Evolutionary conservation across 2,113 vertebrate genomes (phyloP).

Genomic region (Nematolebias whitei): DNA sequence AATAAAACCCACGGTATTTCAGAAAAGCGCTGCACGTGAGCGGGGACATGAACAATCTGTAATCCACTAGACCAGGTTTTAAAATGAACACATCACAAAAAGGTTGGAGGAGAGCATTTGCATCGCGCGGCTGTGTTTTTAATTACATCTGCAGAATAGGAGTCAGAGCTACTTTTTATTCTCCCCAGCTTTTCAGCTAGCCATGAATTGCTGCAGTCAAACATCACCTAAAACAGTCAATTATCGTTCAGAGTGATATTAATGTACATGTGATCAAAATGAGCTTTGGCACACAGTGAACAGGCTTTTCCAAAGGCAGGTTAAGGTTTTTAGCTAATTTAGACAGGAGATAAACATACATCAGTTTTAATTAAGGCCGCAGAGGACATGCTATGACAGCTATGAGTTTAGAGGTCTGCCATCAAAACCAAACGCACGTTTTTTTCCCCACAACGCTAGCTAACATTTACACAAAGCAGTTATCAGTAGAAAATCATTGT

Average conservation of each 20-base stretch:
- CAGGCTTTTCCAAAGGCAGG: neutral
- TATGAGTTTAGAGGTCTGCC: neutral
- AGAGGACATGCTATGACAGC: neutral
- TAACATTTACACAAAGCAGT: neutral
- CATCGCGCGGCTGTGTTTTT: slow-evolving; percentile 50
- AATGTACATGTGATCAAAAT: slow-evolving; percentile 7
- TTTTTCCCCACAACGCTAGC: neutral
- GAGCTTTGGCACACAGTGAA: neutral
- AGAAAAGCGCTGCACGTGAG: slow-evolving; percentile 46
- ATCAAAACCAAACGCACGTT: neutral
- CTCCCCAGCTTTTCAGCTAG: neutral
- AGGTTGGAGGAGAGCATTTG: slow-evolving; percentile 12
- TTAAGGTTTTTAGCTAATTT: neutral
- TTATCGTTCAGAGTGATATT: too few species aligned
- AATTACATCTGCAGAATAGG: slow-evolving; percentile 45
- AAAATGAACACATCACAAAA: slow-evolving; percentile 52
- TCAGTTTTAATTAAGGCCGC: neutral
- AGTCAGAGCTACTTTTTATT: slow-evolving; percentile 14
- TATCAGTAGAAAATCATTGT: neutral
- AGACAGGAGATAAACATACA: neutral
- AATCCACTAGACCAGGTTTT: slow-evolving; percentile 51
- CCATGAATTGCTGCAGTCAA: slow-evolving; percentile 22
- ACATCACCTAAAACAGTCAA: slow-evolving; percentile 10
- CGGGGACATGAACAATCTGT: slow-evolving; percentile 16
- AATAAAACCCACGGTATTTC: slow-evolving; percentile 48